Evolutionary conservation across 2,888 invertebrate species (phyloP).

Genomic region (Patella ulyssiponensis): DNA sequence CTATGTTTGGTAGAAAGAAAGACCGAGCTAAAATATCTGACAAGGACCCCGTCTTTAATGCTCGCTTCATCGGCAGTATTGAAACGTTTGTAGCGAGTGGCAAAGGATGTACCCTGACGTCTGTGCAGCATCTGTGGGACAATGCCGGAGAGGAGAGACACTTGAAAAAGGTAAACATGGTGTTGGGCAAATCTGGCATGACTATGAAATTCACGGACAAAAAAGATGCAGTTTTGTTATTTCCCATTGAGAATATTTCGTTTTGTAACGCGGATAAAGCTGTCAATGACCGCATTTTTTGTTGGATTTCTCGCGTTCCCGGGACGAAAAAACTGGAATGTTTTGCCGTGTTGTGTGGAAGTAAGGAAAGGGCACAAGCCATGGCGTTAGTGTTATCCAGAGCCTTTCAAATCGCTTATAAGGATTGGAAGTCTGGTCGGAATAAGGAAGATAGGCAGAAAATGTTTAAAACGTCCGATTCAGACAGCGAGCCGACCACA

Average conservation of each 20-base stretch:
- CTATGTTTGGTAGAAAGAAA: constrained; percentile 56
- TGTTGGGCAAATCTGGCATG: constrained; percentile 51
- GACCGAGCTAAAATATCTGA: constrained; percentile 60
- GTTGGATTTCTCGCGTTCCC: constrained; percentile 58
- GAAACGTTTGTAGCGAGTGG: constrained; percentile 59
- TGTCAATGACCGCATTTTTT: constrained; percentile 59
- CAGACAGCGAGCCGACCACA: not conserved
- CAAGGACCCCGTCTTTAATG: constrained; percentile 60
- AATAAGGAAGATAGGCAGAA: constrained; percentile 29
- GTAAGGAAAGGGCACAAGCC: constrained; percentile 54
- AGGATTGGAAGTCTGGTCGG: constrained; percentile 59
- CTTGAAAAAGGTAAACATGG: constrained; percentile 48
- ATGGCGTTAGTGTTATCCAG: constrained; percentile 59
- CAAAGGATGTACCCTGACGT: constrained; percentile 55
- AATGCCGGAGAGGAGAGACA: constrained; percentile 54
- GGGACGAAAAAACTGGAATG: constrained; percentile 43
- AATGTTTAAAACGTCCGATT: constrained; percentile 2
- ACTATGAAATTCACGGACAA: constrained; percentile 50
- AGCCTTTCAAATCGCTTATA: constrained; percentile 65
- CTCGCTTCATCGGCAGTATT: constrained; percentile 56
- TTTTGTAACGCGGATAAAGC: constrained; percentile 60
- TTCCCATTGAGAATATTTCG: constrained; percentile 61
- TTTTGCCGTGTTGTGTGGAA: constrained; percentile 61
- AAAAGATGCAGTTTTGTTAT: constrained; percentile 40
- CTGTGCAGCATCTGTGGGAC: constrained; percentile 64